Evolutionary conservation across 1,140 invertebrate genomes (phyloP).

Genomic region (Drosophila lowei): DNA sequence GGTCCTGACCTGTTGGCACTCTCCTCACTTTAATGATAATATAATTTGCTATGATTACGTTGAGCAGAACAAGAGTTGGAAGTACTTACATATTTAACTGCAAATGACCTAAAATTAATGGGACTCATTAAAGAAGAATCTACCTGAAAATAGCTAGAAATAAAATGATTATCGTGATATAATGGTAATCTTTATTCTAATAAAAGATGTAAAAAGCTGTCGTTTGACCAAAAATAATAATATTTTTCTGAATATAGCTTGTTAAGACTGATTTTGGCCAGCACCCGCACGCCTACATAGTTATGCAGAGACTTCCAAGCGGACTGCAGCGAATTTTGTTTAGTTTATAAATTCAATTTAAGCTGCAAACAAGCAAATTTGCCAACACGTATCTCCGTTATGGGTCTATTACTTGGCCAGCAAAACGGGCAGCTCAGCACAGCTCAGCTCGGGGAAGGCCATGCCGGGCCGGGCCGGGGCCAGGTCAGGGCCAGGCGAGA

Average conservation of each 20-base stretch:
- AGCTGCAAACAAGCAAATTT: constrained; percentile 41
- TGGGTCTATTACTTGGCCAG: constrained; percentile 64
- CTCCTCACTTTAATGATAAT: constrained; percentile 12
- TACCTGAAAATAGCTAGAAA: not conserved
- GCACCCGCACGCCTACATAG: too few species aligned
- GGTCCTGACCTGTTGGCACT: constrained; percentile 17
- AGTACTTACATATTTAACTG: too few species aligned
- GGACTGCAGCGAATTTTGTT: constrained; percentile 4
- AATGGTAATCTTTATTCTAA: too few species aligned
- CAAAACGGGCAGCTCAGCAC: constrained; percentile 16
- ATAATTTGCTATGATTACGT: constrained; percentile 16
- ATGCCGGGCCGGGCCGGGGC: constrained; percentile 2
- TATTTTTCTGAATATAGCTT: too few species aligned
- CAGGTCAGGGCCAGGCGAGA: not conserved
- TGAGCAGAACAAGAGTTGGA: too few species aligned
- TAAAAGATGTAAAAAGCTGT: too few species aligned
- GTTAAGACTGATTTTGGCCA: constrained; percentile 14
- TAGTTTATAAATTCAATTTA: constrained; percentile 59
- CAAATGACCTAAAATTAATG: too few species aligned
- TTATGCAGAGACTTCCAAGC: not conserved
- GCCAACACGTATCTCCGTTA: constrained; percentile 52
- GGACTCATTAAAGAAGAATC: too few species aligned
- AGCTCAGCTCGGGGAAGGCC: not conserved
- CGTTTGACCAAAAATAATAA: too few species aligned
- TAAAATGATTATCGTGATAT: too few species aligned